phyloP scores from a whole-genome alignment of 1,140 invertebrate genomes.

The Drosophila cardini region DNA sequence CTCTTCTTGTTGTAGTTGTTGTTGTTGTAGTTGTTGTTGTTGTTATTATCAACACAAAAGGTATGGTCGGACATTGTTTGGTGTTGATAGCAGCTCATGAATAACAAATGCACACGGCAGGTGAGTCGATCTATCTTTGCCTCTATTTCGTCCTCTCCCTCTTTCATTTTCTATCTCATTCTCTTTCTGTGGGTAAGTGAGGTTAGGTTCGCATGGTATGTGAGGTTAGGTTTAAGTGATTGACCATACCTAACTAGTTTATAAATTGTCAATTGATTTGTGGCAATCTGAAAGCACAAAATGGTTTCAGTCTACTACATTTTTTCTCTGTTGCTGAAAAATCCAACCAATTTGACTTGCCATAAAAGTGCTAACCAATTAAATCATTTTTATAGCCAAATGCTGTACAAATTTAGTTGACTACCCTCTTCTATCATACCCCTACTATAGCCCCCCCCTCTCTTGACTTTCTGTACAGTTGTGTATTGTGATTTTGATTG shows the following conservation, averaged over 20 bases:
- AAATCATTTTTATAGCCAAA: slow-evolving; percentile 80
- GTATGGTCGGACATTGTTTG: slow-evolving; percentile 66
- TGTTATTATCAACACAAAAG: slow-evolving; percentile 61
- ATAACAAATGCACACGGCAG: slow-evolving; percentile 78
- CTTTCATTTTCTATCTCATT: slow-evolving; percentile 2
- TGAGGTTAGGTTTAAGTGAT: slow-evolving; percentile 1
- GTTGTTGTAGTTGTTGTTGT: slow-evolving; percentile 34
- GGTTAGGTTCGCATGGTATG: not conserved
- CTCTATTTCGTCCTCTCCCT: slow-evolving; percentile 12
- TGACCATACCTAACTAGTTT: slow-evolving; percentile 36
- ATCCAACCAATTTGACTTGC: slow-evolving; percentile 36
- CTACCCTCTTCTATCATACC: too few species aligned
- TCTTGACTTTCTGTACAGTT: not conserved
- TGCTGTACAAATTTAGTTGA: slow-evolving; percentile 53
- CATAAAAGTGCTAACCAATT: slow-evolving; percentile 61
- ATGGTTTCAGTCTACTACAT: slow-evolving; percentile 19
- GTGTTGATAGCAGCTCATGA: slow-evolving; percentile 79
- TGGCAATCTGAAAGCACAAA: slow-evolving; percentile 58
- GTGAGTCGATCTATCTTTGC: slow-evolving; percentile 51
- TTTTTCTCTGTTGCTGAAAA: not conserved
- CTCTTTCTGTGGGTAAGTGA: not conserved
- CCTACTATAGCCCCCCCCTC: not conserved
- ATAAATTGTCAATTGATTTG: slow-evolving; percentile 78
- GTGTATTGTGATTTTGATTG: slow-evolving; percentile 62
- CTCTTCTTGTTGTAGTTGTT: slow-evolving; percentile 22